Percentiles rank a stretch among this genome's conserved stretches.
Evolutionary conservation across 2,888 invertebrate genomes (phyloP).

Genomic region (Pseudococcus viburni): DNA sequence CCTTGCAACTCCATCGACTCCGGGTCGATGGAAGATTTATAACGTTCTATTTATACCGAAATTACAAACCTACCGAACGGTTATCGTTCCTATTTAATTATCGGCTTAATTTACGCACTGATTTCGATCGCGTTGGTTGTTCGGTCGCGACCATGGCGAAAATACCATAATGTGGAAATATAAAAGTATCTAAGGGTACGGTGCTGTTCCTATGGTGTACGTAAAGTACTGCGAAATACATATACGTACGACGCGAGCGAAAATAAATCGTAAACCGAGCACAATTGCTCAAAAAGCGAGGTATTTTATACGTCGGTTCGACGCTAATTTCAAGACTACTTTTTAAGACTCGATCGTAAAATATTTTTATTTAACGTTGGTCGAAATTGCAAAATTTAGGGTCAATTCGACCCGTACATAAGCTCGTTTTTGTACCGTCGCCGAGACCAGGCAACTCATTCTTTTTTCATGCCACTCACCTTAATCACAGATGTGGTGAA

Average conservation of each 20-base stretch:
- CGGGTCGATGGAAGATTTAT: not conserved
- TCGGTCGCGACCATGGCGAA: not conserved
- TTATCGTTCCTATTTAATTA: slow-evolving; percentile 48
- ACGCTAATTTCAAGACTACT: slow-evolving; percentile 57
- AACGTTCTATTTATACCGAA: slow-evolving; percentile 31
- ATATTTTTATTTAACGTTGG: slow-evolving; percentile 43
- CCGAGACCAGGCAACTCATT: not conserved
- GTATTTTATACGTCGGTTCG: slow-evolving; percentile 27
- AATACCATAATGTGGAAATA: not conserved
- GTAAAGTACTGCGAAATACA: too few relatives aligned
- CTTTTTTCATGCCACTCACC: slow-evolving; percentile 13
- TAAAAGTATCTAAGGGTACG: not conserved
- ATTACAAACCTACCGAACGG: slow-evolving; percentile 30
- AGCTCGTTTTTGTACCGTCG: not conserved
- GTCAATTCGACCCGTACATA: slow-evolving; percentile 36
- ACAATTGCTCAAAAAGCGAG: slow-evolving; percentile 43
- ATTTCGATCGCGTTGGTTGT: not conserved
- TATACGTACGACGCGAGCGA: not conserved
- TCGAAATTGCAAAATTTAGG: slow-evolving; percentile 56
- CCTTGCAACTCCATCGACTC: not conserved
- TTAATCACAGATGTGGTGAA: not conserved
- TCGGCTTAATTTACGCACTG: slow-evolving; percentile 47
- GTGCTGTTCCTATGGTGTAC: not conserved
- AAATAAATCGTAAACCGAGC: slow-evolving; percentile 52
- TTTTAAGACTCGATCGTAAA: slow-evolving; percentile 53